phyloP scores from a whole-genome alignment of 2,797 vertebrate species.

The Hirundo rustica region DNA sequence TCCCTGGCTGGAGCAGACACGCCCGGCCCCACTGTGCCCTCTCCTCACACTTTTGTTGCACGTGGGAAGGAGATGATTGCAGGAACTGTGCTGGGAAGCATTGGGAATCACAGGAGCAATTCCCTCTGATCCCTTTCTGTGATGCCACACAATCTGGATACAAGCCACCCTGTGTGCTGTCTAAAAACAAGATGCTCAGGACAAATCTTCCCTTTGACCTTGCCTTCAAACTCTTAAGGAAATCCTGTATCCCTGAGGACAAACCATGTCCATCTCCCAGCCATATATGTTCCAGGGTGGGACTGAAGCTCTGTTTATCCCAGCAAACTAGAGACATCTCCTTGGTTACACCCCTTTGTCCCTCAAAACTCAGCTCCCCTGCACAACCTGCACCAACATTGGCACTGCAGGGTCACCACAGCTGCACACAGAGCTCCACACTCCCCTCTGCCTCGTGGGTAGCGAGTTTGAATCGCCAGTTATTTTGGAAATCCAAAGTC shows the following conservation, averaged over 20 bases:
- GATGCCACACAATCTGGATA: background rate
- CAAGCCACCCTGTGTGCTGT: background rate
- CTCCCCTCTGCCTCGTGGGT: background rate
- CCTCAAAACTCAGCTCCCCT: background rate
- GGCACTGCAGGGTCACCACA: background rate
- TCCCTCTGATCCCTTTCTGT: background rate
- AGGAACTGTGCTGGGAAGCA: background rate
- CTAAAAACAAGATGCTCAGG: background rate
- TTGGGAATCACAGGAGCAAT: background rate
- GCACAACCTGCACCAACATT: background rate
- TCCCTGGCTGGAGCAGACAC: background rate
- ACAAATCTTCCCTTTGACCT: background rate
- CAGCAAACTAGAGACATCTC: background rate
- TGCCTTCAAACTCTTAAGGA: background rate
- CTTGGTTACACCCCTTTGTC: too few relatives aligned
- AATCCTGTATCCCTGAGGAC: background rate
- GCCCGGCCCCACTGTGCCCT: background rate
- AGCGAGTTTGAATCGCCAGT: background rate
- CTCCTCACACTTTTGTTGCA: rapidly evolving
- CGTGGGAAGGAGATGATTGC: rapidly evolving
- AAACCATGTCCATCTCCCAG: background rate
- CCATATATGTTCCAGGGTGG: rapidly evolving
- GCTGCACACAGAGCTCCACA: background rate
- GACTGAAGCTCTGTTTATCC: background rate
- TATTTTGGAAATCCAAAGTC: background rate